A percentile compares a stretch with the other conserved stretches of the same genome.
Conservation (phyloP, 2,113 vertebrate species). For the Myocastor coypus region DNA sequence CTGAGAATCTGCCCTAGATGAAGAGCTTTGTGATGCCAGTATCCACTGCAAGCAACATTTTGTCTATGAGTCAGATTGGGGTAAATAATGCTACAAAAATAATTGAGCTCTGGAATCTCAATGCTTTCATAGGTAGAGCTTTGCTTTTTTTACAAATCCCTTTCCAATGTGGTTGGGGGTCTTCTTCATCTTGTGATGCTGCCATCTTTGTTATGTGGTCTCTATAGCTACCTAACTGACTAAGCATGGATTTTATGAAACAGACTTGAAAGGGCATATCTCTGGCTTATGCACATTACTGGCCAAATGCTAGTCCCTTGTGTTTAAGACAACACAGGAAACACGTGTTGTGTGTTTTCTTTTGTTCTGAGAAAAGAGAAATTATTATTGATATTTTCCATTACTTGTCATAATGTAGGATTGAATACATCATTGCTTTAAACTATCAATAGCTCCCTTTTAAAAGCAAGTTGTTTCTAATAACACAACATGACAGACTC, state of each 20-base stretch:
- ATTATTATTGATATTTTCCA: too few relatives aligned
- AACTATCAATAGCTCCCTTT: too few relatives aligned
- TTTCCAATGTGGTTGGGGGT: background rate
- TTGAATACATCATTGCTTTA: too few relatives aligned
- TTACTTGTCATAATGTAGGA: too few relatives aligned
- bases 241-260: background rate
- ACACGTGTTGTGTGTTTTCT: background rate
- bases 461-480: too few relatives aligned
- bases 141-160: background rate
- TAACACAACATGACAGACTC: too few relatives aligned
- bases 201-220: background rate
- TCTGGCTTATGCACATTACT: background rate
- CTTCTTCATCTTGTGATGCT: background rate
- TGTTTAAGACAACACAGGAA: background rate
- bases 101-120: background rate
- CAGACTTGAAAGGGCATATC: background rate
- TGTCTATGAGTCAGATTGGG: background rate
- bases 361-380: too few relatives aligned
- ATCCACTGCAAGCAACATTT: too few relatives aligned
- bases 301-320: background rate
- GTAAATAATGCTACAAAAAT: background rate
- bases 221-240: background rate
- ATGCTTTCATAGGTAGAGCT: background rate
- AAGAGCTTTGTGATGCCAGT: background rate
- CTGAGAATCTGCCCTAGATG: background rate